Evolutionary conservation across 64 coral and sea anemone species (phyloP), one percentile per base, ranked within the genome.

Genomic region (Trachythela sp.): DNA sequence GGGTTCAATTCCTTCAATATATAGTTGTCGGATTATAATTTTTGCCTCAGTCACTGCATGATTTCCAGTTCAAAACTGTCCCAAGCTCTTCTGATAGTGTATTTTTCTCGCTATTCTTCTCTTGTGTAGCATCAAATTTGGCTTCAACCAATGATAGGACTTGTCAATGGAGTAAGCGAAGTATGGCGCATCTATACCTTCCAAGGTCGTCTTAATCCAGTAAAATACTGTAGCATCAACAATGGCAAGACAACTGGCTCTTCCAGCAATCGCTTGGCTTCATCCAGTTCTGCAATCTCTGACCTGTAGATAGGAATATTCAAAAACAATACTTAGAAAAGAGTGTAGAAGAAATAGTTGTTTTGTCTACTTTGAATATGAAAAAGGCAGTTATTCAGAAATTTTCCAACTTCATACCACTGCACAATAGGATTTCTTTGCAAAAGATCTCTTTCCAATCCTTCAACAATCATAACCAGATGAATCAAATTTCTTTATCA

Each of bases 351-450:
- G n/a, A n/a, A n/a, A n/a, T n/a, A n/a, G n/a, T n/a, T n/a, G n/a
- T n/a, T n/a, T 45, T 45, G 42, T 45, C 11, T 6, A 45, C 11
- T 45, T n/a, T n/a, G n/a, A n/a, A n/a, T 45, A 45, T 45, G 42
- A 6, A 6, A 45, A 4, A 45, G 42, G 42, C n/a, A n/a, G 13
- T 15, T n/a, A 58, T 58, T 58, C 2, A 20, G 54, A 22, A 49
- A 6, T 49, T 8, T 6, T 8, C 7, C 6, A 49, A 49, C 15
- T 49, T 48, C 93, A 88, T 86, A 99, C 95, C 95, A 99, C 52
- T 94, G 93, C 40, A 99, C 95, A 93, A 94, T 99, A 13, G 95
- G 95, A 87, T 99, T 99, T 30, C 85, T 94, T 84, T 99, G 95
- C 20, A 99, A 76, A 67, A 99, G 94, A 84, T 99, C 95, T 87